Base-by-base conservation (phyloP, 2,888 invertebrate species). In the Hoplodrina blanda region DNA sequence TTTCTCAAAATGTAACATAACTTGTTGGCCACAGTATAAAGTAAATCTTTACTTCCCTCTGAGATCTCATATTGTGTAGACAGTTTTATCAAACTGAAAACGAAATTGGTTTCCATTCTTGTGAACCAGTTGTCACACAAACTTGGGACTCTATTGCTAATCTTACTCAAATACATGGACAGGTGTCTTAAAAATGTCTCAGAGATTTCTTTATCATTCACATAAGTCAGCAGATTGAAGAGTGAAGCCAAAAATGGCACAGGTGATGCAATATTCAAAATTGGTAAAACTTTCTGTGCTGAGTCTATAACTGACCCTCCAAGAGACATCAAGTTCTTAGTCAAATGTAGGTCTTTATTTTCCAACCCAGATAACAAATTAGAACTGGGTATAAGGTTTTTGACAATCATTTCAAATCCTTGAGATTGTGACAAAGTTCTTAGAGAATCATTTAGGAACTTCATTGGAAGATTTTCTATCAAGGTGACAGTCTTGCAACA, bases 71-170 rank as follows among this genome's bases (percentile, higher is more conserved):
- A 87, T 67, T 89, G 87, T 19, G 88, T 82, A 6, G 93, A 93
- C 50, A 96, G 87, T 87, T 94, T 96, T 41, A 97, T 87, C 67
- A 96, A 89, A 85, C 95, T 96, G 83, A 96, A 95, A 10, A 97
- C 85, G 13, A 97, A 91, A 71, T 96, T 94, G 11, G 96, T 94
- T 92, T 97, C 97, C 82, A 96, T 95, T 92, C 97, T 97, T 0
- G 97, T 97, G 86, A 97, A 97, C 97, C 97, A 97, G 86, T 97
- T 97, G 56, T 94, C 94, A 69, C 93, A 94, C n/a, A 97, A 90
- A 83, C 92, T 93, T 66, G 93, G 94, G 25, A 81, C 69, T 68
- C 78, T 89, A 25, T 87, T 89, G 8, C 92, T 91, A 19, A 97
- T 76, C 63, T 88, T 89, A 64, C 86, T 89, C 30, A 97, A 87